These are phyloP conservation scores for Heterotis niloticus DNA, from an alignment of 2,113 vertebrate species.

Conservation along the genomic window DNA sequence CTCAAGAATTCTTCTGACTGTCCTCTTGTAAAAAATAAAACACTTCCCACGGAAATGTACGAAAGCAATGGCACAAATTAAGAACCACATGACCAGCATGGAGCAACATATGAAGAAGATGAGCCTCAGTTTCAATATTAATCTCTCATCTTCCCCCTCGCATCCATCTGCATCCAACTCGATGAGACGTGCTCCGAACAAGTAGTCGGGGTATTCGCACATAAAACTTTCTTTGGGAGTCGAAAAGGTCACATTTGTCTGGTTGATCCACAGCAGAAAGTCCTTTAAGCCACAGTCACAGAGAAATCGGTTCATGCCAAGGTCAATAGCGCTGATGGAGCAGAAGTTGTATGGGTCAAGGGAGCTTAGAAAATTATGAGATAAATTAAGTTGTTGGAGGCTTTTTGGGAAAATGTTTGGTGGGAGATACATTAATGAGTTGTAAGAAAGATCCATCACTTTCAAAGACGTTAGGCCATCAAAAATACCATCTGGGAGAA, in stretches of 20 bases:
- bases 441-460: constrained; percentile 69
- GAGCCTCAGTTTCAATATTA: constrained; percentile 50
- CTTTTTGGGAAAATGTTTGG: constrained; percentile 62
- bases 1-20: constrained; percentile 42
- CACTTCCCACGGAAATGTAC: constrained; percentile 60
- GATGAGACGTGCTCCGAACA: constrained; percentile 50
- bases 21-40: constrained; percentile 70
- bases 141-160: constrained; percentile 55
- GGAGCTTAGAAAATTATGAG: constrained; percentile 71
- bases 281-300: constrained; percentile 72
- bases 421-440: constrained; percentile 67
- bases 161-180: constrained; percentile 42
- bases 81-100: constrained; percentile 31
- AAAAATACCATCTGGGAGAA: constrained; percentile 72
- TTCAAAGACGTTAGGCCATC: constrained; percentile 62
- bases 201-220: constrained; percentile 64
- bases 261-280: constrained; percentile 71
- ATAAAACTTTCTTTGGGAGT: constrained; percentile 47
- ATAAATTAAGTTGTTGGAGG: constrained; percentile 63
- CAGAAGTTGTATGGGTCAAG: constrained; percentile 68
- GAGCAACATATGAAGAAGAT: constrained; percentile 60
- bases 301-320: constrained; percentile 68
- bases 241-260: constrained; percentile 58
- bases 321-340: constrained; percentile 56
- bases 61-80: constrained; percentile 43